These are phyloP conservation scores for Octodonta nipae DNA, from an alignment of 2,888 invertebrate species.

Conservation along the genomic window DNA sequence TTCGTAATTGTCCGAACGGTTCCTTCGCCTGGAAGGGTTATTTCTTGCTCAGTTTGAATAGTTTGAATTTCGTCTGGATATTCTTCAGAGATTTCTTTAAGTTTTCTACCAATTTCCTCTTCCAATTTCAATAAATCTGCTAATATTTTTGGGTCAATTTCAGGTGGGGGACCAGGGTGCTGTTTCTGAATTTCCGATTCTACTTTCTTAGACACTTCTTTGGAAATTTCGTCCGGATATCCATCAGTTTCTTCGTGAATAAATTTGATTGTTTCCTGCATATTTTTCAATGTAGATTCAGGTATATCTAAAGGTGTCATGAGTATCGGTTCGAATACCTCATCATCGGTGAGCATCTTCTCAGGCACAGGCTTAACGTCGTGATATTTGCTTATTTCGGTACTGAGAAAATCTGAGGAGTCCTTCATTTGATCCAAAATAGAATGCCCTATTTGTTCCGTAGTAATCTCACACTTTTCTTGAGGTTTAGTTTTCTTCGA, in stretches of 20 bases:
- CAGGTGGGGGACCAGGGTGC: no score
- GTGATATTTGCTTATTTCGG: slow-evolving; percentile 16
- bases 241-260: slow-evolving; percentile 4
- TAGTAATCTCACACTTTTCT: slow-evolving; percentile 12
- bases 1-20: no score
- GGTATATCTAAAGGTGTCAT: slow-evolving; percentile 6
- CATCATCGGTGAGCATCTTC: slow-evolving; percentile 2
- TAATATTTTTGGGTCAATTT: slow-evolving; percentile 9
- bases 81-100: slow-evolving; percentile 9
- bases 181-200: no score
- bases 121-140: slow-evolving; percentile 12
- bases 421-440: slow-evolving; percentile 14
- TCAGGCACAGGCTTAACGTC: slow-evolving; percentile 12
- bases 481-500: slow-evolving; percentile 23
- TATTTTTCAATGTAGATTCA: neutral
- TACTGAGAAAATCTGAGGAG: slow-evolving; percentile 16
- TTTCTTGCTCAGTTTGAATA: slow-evolving; percentile 2
- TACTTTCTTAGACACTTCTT: slow-evolving; percentile 6
- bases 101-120: slow-evolving; percentile 12
- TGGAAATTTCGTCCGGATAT: neutral
- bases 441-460: no score
- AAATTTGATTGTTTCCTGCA: slow-evolving; percentile 1
- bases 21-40: neutral
- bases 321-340: slow-evolving; percentile 4
- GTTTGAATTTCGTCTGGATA: slow-evolving; percentile 1